A percentile compares a stretch with the other conserved stretches of the same genome.
Evolutionary conservation across 2,113 vertebrate genomes (phyloP).

Genomic region (Siniperca knerii): DNA sequence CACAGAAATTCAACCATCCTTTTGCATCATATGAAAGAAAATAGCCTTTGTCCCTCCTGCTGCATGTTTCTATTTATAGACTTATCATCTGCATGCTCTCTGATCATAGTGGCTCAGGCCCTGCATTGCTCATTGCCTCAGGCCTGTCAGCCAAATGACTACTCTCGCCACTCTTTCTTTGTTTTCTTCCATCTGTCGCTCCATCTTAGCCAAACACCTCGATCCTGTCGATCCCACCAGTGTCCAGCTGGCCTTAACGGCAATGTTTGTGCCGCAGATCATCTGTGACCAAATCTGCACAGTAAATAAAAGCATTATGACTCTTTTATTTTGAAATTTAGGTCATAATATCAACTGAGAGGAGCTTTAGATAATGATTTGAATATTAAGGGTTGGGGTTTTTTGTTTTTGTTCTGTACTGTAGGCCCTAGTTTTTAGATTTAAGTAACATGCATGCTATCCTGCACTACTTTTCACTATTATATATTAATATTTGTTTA

Average conservation of each 20-base stretch:
- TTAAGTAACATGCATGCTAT: background rate
- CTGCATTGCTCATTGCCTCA: slow-evolving; percentile 56
- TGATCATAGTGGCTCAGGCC: slow-evolving; percentile 73
- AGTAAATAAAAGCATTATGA: slow-evolving; percentile 13
- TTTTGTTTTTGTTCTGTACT: background rate
- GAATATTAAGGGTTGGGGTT: background rate
- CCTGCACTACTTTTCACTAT: background rate
- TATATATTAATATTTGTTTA: background rate
- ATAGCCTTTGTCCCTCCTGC: slow-evolving; percentile 66
- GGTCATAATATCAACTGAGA: background rate
- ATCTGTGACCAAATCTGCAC: background rate
- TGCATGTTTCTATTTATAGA: slow-evolving; percentile 77
- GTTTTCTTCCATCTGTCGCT: slow-evolving; percentile 31
- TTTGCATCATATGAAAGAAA: slow-evolving; percentile 63
- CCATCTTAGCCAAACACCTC: slow-evolving; percentile 40
- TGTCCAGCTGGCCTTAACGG: slow-evolving; percentile 8
- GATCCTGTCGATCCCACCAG: background rate
- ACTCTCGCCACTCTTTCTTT: slow-evolving; percentile 32
- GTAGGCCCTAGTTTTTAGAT: background rate
- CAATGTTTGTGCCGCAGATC: background rate
- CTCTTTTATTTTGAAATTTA: background rate
- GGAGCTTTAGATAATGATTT: background rate
- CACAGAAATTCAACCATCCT: slow-evolving; percentile 29
- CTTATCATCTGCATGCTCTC: slow-evolving; percentile 77
- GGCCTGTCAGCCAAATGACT: slow-evolving; percentile 65